These are phyloP conservation scores for Pachyramphus minor DNA, from an alignment of 2,113 vertebrate species.

Conservation along the genomic window DNA sequence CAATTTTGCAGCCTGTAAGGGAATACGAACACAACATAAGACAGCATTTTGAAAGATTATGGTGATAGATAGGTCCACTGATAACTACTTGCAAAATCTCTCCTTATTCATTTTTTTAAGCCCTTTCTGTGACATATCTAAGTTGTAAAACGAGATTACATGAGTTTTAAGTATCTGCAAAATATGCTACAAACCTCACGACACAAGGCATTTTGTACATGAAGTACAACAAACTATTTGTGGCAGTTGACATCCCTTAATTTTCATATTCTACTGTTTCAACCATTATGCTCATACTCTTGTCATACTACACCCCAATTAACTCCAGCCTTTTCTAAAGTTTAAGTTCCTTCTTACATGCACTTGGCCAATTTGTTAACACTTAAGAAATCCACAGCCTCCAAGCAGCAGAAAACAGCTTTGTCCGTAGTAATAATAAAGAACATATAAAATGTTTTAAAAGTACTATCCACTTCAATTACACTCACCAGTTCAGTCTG, in stretches of 20 bases:
- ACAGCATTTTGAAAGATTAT: not conserved
- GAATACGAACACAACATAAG: not conserved
- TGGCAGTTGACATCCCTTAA: too few species aligned
- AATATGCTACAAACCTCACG: not conserved
- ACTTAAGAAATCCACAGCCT: not conserved
- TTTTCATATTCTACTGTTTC: not conserved
- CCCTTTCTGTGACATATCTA: not conserved
- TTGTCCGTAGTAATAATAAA: not conserved
- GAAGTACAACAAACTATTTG: not conserved
- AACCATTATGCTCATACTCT: not conserved
- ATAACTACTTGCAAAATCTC: not conserved
- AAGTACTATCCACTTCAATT: not conserved
- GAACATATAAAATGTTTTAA: not conserved
- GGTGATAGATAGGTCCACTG: not conserved
- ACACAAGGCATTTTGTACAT: not conserved
- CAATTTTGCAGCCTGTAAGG: constrained; percentile 89
- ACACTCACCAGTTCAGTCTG: not conserved
- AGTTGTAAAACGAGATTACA: not conserved
- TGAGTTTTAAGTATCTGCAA: not conserved
- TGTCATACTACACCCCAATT: not conserved
- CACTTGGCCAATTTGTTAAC: not conserved
- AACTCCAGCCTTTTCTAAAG: not conserved
- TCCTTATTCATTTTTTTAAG: not conserved
- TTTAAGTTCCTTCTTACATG: not conserved
- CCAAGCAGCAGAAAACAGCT: not conserved